These are phyloP conservation scores for Bombus consobrinus DNA, from an alignment of 1,140 invertebrate species.

Conservation along the genomic window DNA sequence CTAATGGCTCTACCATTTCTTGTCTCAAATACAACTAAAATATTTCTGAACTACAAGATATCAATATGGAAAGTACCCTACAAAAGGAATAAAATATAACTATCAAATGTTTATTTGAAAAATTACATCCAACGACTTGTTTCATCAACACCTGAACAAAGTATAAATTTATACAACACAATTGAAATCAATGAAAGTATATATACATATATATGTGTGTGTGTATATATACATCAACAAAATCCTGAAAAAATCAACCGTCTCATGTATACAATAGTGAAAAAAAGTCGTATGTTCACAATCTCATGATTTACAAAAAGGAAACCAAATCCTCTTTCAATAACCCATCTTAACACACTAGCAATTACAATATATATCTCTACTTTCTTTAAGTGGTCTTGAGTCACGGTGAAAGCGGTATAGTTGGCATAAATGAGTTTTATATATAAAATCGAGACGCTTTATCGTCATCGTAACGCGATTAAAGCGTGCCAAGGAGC, in stretches of 20 bases:
- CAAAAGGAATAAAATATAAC: background rate
- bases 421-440: constrained; percentile 56
- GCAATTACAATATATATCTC: constrained; percentile 56
- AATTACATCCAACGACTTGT: background rate
- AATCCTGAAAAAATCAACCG: constrained; percentile 1
- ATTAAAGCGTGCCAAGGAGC: constrained; percentile 13
- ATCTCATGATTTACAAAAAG: constrained; percentile 11
- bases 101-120: background rate
- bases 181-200: background rate
- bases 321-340: constrained; percentile 24
- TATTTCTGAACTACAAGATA: background rate
- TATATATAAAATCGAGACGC: constrained; percentile 24
- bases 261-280: constrained; percentile 5
- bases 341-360: constrained; percentile 49
- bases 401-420: constrained; percentile 78
- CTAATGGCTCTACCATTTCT: background rate
- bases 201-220: background rate
- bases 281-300: background rate
- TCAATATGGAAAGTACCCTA: background rate
- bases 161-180: background rate
- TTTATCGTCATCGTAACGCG: constrained; percentile 15
- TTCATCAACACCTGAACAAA: background rate
- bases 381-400: constrained; percentile 73
- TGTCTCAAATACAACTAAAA: constrained; percentile 5
- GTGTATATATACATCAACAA: background rate